Percentiles rank a stretch among this genome's conserved stretches.
Evolutionary conservation across 2,113 vertebrate genomes (phyloP).

Genomic region (Platysternon megacephalum): DNA sequence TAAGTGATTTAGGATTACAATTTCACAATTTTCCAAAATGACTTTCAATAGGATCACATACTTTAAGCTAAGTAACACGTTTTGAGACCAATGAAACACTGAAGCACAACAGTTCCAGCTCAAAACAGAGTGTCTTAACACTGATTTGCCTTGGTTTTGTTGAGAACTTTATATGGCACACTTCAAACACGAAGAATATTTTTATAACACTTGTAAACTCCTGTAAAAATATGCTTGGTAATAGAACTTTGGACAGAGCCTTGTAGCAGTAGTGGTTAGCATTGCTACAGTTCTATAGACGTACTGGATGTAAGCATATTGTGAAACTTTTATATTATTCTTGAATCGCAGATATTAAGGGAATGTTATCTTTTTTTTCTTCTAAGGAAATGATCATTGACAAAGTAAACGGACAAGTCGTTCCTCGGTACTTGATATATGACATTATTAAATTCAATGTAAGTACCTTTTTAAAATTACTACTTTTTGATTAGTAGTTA

Average conservation of each 20-base stretch:
- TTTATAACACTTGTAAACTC: slow-evolving; percentile 1
- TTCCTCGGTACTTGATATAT: slow-evolving; percentile 98
- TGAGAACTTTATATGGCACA: neutral
- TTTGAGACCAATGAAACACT: neutral
- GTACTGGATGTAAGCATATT: neutral
- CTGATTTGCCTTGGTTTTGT: neutral
- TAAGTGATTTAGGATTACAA: neutral
- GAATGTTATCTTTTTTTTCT: slow-evolving; percentile 45
- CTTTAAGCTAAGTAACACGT: neutral
- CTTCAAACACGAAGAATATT: neutral
- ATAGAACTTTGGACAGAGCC: neutral
- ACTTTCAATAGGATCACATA: neutral
- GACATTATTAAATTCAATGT: slow-evolving; percentile 99
- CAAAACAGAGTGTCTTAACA: neutral
- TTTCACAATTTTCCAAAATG: neutral
- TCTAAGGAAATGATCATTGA: slow-evolving; percentile 98
- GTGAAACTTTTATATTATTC: neutral
- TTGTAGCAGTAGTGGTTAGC: neutral
- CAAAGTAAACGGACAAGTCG: slow-evolving; percentile 95
- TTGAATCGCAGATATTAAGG: neutral
- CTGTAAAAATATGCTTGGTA: neutral
- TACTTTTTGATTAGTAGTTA: neutral
- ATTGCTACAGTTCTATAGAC: neutral
- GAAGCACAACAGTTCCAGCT: neutral
- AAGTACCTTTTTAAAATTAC: slow-evolving; percentile 80